Evolutionary conservation across 2,113 vertebrate genomes (phyloP), one percentile per base, ranked within the genome.

Genomic region (Cranoglanis bouderius): DNA sequence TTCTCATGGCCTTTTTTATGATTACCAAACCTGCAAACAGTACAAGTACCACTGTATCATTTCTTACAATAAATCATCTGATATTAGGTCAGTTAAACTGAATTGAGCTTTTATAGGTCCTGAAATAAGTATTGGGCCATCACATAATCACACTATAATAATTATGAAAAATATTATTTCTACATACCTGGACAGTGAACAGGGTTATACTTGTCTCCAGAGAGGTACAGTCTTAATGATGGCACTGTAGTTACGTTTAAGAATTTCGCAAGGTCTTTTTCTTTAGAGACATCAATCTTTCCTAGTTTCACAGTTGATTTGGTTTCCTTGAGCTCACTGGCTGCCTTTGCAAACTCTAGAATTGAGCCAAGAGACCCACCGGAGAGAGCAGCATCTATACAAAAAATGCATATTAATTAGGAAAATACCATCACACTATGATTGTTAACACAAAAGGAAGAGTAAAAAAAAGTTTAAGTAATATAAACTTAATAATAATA

Each of bases 151-250:
- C 51, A 38, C 32, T 19, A 57, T 57, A 55, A 38, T 82, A 12
- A 10, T 82, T 35, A 55, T 35, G 10, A 46, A 81, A 81, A 78
- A 0, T 24, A 59, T 40, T 14, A 40, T 59, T 77, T 87, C 5
- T 85, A 35, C 38, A 29, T 95, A 99, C 98, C 96, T 93, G 96
- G 96, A 91, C 97, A 99, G 67, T 93, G 91, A 72, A 94, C 94
- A 32, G 97, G 96, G 61, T 96, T 94, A 51, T 94, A 88, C 92
- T 96, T 96, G 87, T 96, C 95, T 85, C 97, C 97, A n/a, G 95
- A 94, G 1, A 97, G 93, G 94, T 97, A 98, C 38, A 99, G 94
- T 87, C 95, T 96, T 92, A 98, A 92, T 0, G 93, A 92, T 0
- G 96, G 96, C 35, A 95, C 93, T 21, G 92, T 91, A 2, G 85